Evolutionary conservation across 2,113 vertebrate species (phyloP), one percentile per base, ranked within the genome.

Genomic region (Channa maculata): DNA sequence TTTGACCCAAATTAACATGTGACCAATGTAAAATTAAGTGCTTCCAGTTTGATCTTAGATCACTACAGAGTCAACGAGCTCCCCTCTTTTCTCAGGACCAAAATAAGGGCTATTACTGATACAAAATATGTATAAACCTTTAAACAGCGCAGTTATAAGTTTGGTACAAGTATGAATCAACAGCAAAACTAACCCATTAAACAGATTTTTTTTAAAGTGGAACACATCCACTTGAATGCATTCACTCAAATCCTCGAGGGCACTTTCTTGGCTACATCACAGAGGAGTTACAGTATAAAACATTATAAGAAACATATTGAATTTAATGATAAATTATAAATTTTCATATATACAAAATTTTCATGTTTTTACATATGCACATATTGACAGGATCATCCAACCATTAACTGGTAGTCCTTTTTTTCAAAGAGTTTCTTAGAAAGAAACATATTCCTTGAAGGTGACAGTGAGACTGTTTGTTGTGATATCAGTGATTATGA

Each of bases 381-480:
- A 93, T 86, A 88, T 92, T 44, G 33, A 89, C 75, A 90, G 6
- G 57, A 68, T 80, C 41, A 11, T 65, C 64, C 66, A 15, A 15
- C 37, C 10, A 3, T 62, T 63, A 43, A 51, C 58, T 7, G 63
- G 45, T 33, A 62, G 68, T 74, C 59, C 64, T 37, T 36, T 12
- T 64, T 51, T 44, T 45, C 37, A 14, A 55, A 36, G 3, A 2
- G 53, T 41, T 51, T 43, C 45, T 94, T 84, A 98, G 90, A 96
- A 95, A 5, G 96, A 96, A 85, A 99, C 95, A 8, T 98, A 99
- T 86, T 99, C 98, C 94, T 98, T 98, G 93, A 99, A 98, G 57
- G 98, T 99, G 84, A 99, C 97, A 0, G 98, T 99, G 80, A 99
- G 95, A 93, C 97, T 98, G 94, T 99, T 99, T 34, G 97, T 96